Evolutionary conservation across 1,140 invertebrate species (phyloP), one percentile per base, ranked within the genome.

Genomic region (Myzus persicae): DNA sequence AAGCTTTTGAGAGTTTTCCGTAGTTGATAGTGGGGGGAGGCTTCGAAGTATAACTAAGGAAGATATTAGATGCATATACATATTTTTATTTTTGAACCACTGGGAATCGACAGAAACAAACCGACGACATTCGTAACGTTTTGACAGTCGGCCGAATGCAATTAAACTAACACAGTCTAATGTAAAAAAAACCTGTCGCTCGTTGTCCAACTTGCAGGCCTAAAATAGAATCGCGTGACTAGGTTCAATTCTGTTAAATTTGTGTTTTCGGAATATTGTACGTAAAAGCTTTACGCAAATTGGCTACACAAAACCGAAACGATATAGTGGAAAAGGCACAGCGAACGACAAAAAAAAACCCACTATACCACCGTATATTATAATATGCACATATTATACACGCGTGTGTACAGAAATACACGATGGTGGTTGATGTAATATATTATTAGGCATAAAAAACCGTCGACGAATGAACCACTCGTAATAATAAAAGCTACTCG

Each of bases 141-240:
- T 89, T 89, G 87, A 89, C 87, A 38, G 87, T 51, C 87, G 36
- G 7, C 36, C 36, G 46, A 89, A 87, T 54, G 48, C 88, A 89
- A 89, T 89, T 89, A 89, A 54, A 89, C 40, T 89, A 89, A 89
- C 88, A 38, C n/a, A 36, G 48, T 76, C 14, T 76, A 76, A 76
- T 76, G 59, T 36, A n/a, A 76, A 76, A 67, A 67, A 76, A 76
- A 76, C 11, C 14, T 67, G 14, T 67, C 59, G 31, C 14, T n/a
- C 31, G 59, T 4, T n/a, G 59, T 76, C 59, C 59, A 76, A 18
- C 59, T 14, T n/a, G 46, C 46, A 48, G n/a, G 59, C n/a, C 31
- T 40, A 54, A 42, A 87, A 26, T 26, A 84, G 40, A 54, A 54
- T 89, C 88, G 88, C 88, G 88, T 89, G 88, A 54, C 88, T 54